phyloP scores from a whole-genome alignment of 1,140 invertebrate genomes.

The Pogonomyrmex barbatus region DNA sequence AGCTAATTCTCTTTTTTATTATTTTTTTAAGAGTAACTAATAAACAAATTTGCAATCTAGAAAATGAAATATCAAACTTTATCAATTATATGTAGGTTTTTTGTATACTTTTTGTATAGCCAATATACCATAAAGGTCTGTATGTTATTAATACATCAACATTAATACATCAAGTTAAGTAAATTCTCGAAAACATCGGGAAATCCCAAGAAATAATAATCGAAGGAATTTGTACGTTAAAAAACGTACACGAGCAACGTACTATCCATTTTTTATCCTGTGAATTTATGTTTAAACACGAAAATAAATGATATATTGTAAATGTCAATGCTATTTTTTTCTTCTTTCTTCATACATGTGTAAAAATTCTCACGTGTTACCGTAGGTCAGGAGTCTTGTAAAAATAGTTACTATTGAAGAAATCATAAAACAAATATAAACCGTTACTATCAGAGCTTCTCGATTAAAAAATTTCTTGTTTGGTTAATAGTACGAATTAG shows the following conservation, averaged over 20 bases:
- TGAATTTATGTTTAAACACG: conserved; percentile 52
- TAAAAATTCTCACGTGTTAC: conserved; percentile 32
- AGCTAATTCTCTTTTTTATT: background rate
- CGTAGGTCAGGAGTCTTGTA: conserved; percentile 51
- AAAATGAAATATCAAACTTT: background rate
- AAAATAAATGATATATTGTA: conserved; percentile 21
- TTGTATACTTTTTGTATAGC: background rate
- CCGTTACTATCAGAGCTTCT: background rate
- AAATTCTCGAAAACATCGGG: background rate
- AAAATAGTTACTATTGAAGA: conserved; percentile 39
- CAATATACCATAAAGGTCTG: background rate
- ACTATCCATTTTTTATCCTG: conserved; percentile 1
- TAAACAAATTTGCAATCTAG: background rate
- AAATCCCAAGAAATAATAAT: conserved; percentile 15
- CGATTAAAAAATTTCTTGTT: background rate
- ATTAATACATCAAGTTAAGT: background rate
- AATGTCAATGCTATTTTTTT: conserved; percentile 14
- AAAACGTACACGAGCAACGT: background rate
- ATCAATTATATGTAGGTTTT: background rate
- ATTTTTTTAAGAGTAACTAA: background rate
- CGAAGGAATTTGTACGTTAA: background rate
- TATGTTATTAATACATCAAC: background rate
- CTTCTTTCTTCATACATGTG: conserved; percentile 16
- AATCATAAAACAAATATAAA: background rate
- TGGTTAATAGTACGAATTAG: background rate